A percentile compares a stretch with the other conserved stretches of the same genome.
These are phyloP conservation scores for Trissoscelio sp. DNA, from an alignment of 2,888 invertebrate species.

Conservation along the genomic window DNA sequence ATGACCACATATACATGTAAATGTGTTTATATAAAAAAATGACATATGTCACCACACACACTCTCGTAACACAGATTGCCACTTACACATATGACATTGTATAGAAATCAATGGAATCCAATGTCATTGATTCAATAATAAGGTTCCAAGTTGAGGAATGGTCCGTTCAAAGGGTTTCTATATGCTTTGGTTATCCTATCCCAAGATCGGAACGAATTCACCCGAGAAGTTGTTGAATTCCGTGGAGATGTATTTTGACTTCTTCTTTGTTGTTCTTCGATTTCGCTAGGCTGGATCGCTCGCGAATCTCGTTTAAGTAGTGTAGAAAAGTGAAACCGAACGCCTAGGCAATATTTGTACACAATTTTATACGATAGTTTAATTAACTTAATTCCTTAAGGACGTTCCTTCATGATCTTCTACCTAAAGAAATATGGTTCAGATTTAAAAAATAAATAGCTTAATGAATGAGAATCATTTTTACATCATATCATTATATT, in stretches of 20 bases:
- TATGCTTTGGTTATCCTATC: constrained; percentile 28
- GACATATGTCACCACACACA: neutral
- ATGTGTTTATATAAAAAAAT: neutral
- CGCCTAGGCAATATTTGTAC: constrained; percentile 49
- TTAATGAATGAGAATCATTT: too few species aligned
- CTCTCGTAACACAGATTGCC: constrained; percentile 7
- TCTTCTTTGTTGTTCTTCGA: constrained; percentile 40
- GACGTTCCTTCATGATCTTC: too few species aligned
- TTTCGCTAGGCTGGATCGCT: constrained; percentile 40
- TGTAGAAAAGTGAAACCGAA: constrained; percentile 26
- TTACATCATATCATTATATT: too few species aligned
- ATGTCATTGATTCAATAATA: constrained; percentile 35
- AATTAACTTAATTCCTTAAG: neutral
- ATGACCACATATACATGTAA: constrained; percentile 1
- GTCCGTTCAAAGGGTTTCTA: constrained; percentile 29
- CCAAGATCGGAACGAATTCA: constrained; percentile 23
- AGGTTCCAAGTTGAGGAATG: constrained; percentile 31
- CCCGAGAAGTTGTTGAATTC: constrained; percentile 24
- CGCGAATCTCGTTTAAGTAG: constrained; percentile 48
- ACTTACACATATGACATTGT: constrained; percentile 33
- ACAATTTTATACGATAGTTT: neutral
- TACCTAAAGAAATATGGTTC: too few species aligned
- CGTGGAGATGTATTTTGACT: constrained; percentile 23
- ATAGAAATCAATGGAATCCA: constrained; percentile 32
- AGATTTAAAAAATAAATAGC: too few species aligned